Evolutionary conservation across 1,140 invertebrate species (phyloP), one percentile per base, ranked within the genome.

Genomic region (Papilio aristodemus): DNA sequence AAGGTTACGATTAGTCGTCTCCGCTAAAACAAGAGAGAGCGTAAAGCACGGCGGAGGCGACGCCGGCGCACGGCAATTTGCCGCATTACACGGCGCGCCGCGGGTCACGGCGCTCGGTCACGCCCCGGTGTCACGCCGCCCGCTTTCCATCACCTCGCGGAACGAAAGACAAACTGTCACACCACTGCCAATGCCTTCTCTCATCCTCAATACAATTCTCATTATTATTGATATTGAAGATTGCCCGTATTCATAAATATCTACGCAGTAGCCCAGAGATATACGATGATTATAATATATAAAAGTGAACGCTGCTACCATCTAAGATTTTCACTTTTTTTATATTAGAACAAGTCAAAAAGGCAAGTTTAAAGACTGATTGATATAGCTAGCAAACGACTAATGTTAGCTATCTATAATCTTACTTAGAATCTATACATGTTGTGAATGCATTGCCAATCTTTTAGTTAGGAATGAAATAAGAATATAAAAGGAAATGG

Each of bases 41-140:
- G 79, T 87, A 86, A 73, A 76, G 75, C 83, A 84, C 84, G 72
- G 71, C 57, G 43, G 69, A 37, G 19, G 14, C 39, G 62, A 43
- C 85, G 84, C 83, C 75, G 77, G 80, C 84, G 83, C 88, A 90
- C 88, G 88, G 86, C 88, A 86, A 90, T 90, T 90, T 90, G 83
- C 85, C 85, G 86, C 80, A 85, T 90, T 89, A 84, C 88, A 89
- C 78, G 73, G 74, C 66, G 67, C 75, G 70, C 69, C 81, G 78
- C 81, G 78, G 86, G 88, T 88, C 88, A 87, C 86, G 85, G 74
- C 72, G 75, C 63, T 74, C 73, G 85, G 85, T 89, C 87, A 89
- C 85, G 87, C 83, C 77, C 78, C 84, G 82, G 80, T 84, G 83
- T 87, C 88, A 86, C 87, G 87, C 75, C 67, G 77, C 57, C 67